These are phyloP conservation scores for Synanthedon vespiformis DNA, from an alignment of 2,888 invertebrate species.

Conservation along the genomic window DNA sequence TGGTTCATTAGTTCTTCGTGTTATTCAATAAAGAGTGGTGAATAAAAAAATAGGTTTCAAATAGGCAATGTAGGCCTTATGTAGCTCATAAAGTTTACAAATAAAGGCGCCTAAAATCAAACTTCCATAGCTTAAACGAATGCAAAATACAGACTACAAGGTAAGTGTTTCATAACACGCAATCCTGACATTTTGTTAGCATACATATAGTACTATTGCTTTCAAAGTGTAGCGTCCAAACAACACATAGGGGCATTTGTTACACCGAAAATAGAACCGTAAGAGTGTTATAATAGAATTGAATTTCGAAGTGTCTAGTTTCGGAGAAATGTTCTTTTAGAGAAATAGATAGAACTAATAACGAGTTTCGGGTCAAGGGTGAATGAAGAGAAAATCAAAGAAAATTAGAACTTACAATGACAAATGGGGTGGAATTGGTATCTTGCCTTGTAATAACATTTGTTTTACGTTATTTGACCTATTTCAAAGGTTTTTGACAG, in stretches of 20 bases:
- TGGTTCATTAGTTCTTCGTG: too few relatives aligned
- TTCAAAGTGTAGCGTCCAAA: constrained; percentile 4
- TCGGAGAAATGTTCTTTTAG: too few relatives aligned
- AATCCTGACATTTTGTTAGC: constrained; percentile 8
- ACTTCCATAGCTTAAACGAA: not conserved
- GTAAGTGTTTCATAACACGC: not conserved
- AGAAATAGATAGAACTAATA: constrained; percentile 37
- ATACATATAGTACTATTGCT: constrained; percentile 12
- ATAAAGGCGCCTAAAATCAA: not conserved
- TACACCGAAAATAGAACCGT: not conserved
- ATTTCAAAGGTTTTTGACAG: too few relatives aligned
- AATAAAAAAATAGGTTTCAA: too few relatives aligned
- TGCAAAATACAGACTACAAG: not conserved
- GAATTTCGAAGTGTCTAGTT: too few relatives aligned
- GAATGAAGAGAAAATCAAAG: constrained; percentile 38
- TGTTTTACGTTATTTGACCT: too few relatives aligned
- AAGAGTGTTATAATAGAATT: too few relatives aligned
- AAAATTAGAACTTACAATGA: constrained; percentile 18
- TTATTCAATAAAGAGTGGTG: too few relatives aligned
- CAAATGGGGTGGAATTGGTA: too few relatives aligned
- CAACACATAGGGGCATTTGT: constrained; percentile 3
- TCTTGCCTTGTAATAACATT: too few relatives aligned
- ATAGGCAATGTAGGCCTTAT: too few relatives aligned
- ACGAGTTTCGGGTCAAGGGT: constrained; percentile 61
- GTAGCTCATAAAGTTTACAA: too few relatives aligned